Conservation (phyloP, 2,888 invertebrate species). For the Nycteola revayana region DNA sequence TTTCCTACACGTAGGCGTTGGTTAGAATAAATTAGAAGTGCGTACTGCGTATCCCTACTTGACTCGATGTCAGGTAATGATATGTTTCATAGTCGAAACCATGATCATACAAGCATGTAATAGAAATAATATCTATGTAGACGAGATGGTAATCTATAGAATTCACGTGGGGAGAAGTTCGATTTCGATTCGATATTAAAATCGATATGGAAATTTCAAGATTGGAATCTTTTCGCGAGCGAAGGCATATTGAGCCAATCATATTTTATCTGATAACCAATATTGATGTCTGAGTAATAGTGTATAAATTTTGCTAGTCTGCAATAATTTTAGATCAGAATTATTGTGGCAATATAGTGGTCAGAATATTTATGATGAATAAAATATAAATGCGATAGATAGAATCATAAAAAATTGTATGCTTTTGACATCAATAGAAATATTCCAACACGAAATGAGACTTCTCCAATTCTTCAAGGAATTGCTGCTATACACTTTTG, state of each 20-base stretch:
- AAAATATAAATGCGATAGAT: too few species aligned
- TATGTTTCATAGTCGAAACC: constrained; percentile 34
- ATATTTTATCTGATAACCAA: constrained; percentile 9
- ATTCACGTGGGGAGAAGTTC: constrained; percentile 13
- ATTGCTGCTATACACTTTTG: too few species aligned
- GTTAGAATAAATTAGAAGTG: constrained; percentile 32
- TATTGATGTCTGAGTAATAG: constrained; percentile 4
- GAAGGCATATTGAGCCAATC: constrained; percentile 8
- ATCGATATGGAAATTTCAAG: constrained; percentile 21
- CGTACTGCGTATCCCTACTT: constrained; percentile 27
- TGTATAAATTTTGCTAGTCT: too few species aligned
- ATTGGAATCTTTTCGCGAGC: constrained; percentile 19
- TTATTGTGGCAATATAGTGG: too few species aligned
- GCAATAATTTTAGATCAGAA: too few species aligned
- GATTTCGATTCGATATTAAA: constrained; percentile 24
- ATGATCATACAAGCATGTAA: constrained; percentile 23
- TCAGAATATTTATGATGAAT: too few species aligned
- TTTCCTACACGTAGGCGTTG: constrained; percentile 41
- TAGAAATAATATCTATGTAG: constrained; percentile 12
- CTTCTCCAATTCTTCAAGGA: too few species aligned
- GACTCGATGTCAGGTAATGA: constrained; percentile 40
- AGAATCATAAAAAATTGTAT: too few species aligned
- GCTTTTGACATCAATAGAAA: too few species aligned
- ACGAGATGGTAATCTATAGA: constrained; percentile 18
- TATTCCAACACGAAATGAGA: too few species aligned